Evolutionary conservation across 2,113 vertebrate genomes (phyloP), one percentile per base, ranked within the genome.

Genomic region (Hypomesus transpacificus): DNA sequence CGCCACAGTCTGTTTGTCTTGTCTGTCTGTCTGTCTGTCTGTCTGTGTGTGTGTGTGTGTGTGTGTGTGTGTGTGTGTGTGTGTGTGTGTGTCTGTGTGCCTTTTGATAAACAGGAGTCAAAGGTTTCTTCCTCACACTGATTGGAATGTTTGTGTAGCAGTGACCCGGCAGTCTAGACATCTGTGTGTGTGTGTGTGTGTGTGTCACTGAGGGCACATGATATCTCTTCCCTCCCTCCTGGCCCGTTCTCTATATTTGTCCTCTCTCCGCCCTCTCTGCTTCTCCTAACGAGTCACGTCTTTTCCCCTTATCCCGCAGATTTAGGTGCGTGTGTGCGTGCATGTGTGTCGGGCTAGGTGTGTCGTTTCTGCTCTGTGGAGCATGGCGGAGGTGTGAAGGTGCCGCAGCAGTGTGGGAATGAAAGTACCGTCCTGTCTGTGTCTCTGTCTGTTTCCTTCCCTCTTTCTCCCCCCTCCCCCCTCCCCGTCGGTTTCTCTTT

Each of bases 351-450:
- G 78, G 76, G 50, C 62, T 68, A 26, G 68, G 68, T 51, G 9
- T 14, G 60, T 66, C 69, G 58, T 75, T 78, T 79, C 73, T 65
- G 71, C 78, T 75, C 65, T 60, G 56, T 13, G 39, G 8, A 46
- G 39, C 39, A 11, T 46, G 39, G 39, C 9, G 9, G 39, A 34
- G 31, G 31, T 34, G 39, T 46, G 39, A 46, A 46, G 39, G 39
- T 46, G 7, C 39, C 7, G 0, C 39, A 46, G 39, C 39, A 11
- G 39, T 46, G 39, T 46, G 39, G 39, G 39, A 46, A 46, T 13
- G 39, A 46, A 46, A 46, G 39, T 2, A 46, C 39, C 1, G 2
- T 46, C 39, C 39, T 46, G 39, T 6, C 39, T 13, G 39, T 60
- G 21, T n/a, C 20, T 46, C 39, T 46, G 1, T 46, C 39, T 46